Evolutionary conservation across 2,113 vertebrate genomes (phyloP).

Genomic region (Octodon degus): DNA sequence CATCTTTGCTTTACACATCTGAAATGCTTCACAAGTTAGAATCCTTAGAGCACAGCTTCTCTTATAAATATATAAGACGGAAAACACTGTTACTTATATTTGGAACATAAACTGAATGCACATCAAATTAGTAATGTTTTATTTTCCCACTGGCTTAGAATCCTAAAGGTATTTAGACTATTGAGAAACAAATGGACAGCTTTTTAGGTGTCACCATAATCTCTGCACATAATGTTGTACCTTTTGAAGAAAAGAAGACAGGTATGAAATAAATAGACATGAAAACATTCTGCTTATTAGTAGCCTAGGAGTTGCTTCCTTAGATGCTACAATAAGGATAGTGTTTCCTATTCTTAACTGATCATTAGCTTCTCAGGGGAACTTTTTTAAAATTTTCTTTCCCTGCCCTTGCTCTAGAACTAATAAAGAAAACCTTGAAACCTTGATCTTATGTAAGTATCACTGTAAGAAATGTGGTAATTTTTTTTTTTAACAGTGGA

Average conservation of each 20-base stretch:
- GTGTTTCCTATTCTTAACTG: not conserved
- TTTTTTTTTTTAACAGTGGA: not conserved
- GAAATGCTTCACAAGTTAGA: not conserved
- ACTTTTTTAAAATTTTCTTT: not conserved
- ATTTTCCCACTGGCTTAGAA: not conserved
- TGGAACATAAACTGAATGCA: not conserved
- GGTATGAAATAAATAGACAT: not conserved
- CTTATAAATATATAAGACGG: not conserved
- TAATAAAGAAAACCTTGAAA: constrained; percentile 29
- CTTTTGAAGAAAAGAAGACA: not conserved
- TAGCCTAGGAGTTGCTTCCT: not conserved
- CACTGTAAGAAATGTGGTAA: not conserved
- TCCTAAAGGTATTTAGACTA: not conserved
- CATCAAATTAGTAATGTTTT: not conserved
- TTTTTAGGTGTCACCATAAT: not conserved
- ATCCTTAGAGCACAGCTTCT: not conserved
- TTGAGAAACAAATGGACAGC: not conserved
- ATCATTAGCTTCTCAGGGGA: not conserved
- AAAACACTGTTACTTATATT: not conserved
- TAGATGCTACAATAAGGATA: not conserved
- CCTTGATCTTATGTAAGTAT: not conserved
- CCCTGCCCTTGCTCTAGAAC: not conserved
- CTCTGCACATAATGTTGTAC: not conserved
- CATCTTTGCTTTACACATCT: not conserved
- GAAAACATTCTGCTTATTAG: not conserved